These are phyloP conservation scores for Zingel zingel DNA, from an alignment of 2,113 vertebrate genomes.

Conservation along the genomic window DNA sequence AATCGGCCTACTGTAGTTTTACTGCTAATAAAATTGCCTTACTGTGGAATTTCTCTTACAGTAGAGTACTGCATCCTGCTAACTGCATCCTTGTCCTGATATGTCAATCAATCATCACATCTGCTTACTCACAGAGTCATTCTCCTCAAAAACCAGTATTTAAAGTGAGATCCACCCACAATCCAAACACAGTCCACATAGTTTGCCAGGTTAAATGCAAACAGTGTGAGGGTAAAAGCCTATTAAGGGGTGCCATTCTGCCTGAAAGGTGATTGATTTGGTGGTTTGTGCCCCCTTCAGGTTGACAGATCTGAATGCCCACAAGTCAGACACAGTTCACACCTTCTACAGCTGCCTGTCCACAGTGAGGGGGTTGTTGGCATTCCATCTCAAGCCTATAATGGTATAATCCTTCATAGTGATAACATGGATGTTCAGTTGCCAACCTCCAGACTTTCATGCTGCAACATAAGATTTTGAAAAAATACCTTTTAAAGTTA, in stretches of 20 bases:
- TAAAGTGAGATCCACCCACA: neutral
- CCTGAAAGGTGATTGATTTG: slow-evolving; percentile 40
- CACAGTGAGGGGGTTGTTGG: neutral
- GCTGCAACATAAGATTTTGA: neutral
- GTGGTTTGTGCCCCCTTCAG: slow-evolving; percentile 25
- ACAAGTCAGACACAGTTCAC: slow-evolving; percentile 31
- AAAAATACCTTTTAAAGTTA: neutral
- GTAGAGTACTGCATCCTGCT: neutral
- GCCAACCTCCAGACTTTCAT: neutral
- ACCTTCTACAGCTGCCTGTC: slow-evolving; percentile 7
- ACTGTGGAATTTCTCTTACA: neutral
- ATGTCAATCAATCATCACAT: slow-evolving; percentile 4
- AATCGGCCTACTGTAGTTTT: neutral
- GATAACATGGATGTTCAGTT: neutral
- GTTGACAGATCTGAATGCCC: slow-evolving; percentile 28
- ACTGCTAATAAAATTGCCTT: neutral
- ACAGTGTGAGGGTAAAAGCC: slow-evolving; percentile 11
- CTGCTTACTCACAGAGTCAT: neutral
- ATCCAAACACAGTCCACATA: neutral
- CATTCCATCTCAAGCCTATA: neutral
- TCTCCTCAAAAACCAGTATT: neutral
- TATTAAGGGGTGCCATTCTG: neutral
- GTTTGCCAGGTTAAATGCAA: slow-evolving; percentile 25
- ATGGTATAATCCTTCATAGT: neutral
- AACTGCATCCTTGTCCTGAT: neutral